These are phyloP conservation scores for Campoletis sonorensis DNA, from an alignment of 1,140 invertebrate species.

Conservation along the genomic window DNA sequence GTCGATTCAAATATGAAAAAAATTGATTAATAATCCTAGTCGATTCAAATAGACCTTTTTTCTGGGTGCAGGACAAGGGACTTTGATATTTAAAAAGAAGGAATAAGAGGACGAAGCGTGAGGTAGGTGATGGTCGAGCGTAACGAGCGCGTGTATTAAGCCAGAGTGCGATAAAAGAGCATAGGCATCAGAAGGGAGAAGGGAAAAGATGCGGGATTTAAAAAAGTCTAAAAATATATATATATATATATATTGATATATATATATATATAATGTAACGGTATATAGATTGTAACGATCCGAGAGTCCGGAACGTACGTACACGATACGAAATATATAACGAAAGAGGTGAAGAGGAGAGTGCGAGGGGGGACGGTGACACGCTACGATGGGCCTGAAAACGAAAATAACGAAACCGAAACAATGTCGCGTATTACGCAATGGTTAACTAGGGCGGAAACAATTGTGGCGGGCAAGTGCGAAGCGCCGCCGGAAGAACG, in stretches of 20 bases:
- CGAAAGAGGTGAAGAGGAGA: constrained; percentile 40
- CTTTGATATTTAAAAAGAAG: no score
- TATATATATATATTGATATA: no score
- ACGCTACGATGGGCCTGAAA: constrained; percentile 76
- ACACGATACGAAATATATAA: constrained; percentile 13
- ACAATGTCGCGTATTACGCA: constrained; percentile 74
- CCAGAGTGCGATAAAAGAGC: neutral
- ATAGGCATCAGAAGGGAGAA: neutral
- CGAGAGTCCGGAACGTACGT: constrained; percentile 14
- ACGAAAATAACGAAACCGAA: constrained; percentile 75
- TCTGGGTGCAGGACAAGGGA: no score
- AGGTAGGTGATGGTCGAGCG: constrained; percentile 27
- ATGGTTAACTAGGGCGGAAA: constrained; percentile 75
- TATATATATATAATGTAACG: constrained; percentile 39
- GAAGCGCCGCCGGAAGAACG: constrained; percentile 66
- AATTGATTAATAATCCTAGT: no score
- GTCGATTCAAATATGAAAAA: no score
- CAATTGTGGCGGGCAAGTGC: constrained; percentile 75
- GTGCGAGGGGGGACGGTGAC: constrained; percentile 63
- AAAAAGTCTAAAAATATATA: no score
- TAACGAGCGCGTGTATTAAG: neutral
- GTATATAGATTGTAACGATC: constrained; percentile 26
- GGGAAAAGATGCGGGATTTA: no score
- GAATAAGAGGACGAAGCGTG: neutral
- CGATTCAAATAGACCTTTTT: no score